Evolutionary conservation across 2,113 vertebrate species (phyloP).

Genomic region (Vulpes lagopus): DNA sequence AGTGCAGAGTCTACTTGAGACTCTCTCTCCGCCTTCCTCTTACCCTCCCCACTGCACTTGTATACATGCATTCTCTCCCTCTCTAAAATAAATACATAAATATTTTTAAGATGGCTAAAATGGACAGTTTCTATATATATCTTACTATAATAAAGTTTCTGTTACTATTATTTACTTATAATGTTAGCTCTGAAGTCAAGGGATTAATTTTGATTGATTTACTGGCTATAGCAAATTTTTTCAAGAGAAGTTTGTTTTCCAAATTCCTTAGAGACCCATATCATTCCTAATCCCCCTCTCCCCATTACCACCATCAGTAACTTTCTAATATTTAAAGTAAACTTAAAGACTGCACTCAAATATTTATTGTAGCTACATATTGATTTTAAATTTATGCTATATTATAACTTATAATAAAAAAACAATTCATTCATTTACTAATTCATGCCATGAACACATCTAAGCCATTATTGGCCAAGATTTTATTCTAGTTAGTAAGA

Average conservation of each 20-base stretch:
- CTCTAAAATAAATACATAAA: background rate
- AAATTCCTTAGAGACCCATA: background rate
- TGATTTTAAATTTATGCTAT: slow-evolving; percentile 1
- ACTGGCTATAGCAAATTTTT: slow-evolving; percentile 1
- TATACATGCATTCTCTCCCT: background rate
- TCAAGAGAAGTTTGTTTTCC: background rate
- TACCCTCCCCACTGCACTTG: background rate
- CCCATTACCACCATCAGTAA: background rate
- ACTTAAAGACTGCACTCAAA: background rate
- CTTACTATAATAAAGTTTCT: background rate
- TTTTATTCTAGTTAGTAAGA: background rate
- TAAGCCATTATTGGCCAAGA: background rate
- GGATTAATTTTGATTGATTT: slow-evolving; percentile 32
- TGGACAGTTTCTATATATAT: background rate
- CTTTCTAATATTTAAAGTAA: background rate
- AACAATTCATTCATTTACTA: background rate
- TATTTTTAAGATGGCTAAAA: background rate
- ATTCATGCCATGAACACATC: background rate
- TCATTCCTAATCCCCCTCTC: background rate
- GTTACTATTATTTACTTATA: background rate
- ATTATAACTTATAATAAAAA: background rate
- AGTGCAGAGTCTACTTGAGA: background rate
- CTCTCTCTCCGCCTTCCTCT: background rate
- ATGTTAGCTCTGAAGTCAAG: background rate
- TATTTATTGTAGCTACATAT: background rate